Evolutionary conservation across 2,113 vertebrate species (phyloP).

Genomic region (Dipodomys stephensi): DNA sequence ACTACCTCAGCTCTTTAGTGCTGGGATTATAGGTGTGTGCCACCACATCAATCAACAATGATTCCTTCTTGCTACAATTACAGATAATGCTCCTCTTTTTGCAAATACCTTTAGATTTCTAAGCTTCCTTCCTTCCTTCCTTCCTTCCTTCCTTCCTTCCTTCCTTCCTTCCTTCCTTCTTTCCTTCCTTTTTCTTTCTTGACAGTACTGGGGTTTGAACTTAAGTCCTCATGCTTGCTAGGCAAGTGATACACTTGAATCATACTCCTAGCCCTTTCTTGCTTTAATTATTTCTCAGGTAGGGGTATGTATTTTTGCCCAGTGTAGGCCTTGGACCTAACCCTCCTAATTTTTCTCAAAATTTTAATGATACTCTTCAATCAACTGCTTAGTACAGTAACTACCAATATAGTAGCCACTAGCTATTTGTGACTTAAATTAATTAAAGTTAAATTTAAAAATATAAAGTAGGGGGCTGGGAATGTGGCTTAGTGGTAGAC

Average conservation of each 20-base stretch:
- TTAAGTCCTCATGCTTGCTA: too few species aligned
- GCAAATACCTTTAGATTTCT: not conserved
- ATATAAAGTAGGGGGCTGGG: not conserved
- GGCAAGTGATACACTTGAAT: too few species aligned
- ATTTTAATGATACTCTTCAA: not conserved
- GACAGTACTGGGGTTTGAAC: too few species aligned
- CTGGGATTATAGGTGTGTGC: not conserved
- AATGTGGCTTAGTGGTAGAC: too few species aligned
- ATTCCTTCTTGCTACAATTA: not conserved
- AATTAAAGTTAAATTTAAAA: constrained; percentile 25
- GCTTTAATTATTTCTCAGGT: too few species aligned
- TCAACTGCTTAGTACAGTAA: not conserved
- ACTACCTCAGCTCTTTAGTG: not conserved
- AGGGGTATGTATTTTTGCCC: too few species aligned
- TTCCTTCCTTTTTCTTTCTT: too few species aligned
- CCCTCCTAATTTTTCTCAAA: not conserved
- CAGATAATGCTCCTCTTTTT: not conserved
- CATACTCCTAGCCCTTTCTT: too few species aligned
- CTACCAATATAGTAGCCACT: not conserved
- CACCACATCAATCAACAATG: too few species aligned
- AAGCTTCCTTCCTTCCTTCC: not conserved
- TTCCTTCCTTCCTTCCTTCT: too few species aligned
- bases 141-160: too few species aligned
- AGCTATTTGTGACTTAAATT: not conserved
- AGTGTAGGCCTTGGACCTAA: too few species aligned